Base-by-base conservation (phyloP, 2,797 vertebrate species). In the Limnodromus scolopaceus region DNA sequence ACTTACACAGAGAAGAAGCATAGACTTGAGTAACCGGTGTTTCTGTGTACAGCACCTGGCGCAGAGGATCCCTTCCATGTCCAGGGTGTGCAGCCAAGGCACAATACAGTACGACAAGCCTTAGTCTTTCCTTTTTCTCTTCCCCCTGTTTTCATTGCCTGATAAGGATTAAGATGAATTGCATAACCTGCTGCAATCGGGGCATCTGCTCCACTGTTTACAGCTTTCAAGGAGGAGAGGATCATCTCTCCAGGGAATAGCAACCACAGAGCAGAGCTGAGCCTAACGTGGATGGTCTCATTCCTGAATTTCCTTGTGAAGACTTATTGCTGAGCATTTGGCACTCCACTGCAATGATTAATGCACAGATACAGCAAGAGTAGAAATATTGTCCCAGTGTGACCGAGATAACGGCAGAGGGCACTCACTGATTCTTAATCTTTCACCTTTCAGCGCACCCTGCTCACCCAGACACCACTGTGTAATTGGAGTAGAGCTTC, bases 351-450 rank as follows among this genome's bases (percentile, higher is more conserved):
- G 90, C n/a, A 78, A 28, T 30, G 36, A 28, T 20, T 60, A 45
- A 72, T 18, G 58, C 20, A 20, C 9, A 2, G 2, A 2, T 12
- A 51, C 8, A 36, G 25, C n/a, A 38, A 13, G 30, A 75, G 23
- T 8, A 54, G 46, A 74, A 88, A 74, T 30, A 30, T 1, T 20
- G 20, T 80, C 70, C 87, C 46, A 39, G 48, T 61, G 49, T 36
- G 32, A 45, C 28, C 7, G 14, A 91, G 32, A 61, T 69, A 96
- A 88, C 96, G 85, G 96, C 83, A 98, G 97, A 97, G 97, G 97
- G 97, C 97, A 97, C 76, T 96, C 85, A 76, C 0, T 8, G 51
- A 54, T 70, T n/a, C 66, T 72, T 53, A 41, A 34, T 93, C 36
- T 23, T 79, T 36, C 74, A 66, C 84, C 69, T 84, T 70, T 60